phyloP scores from a whole-genome alignment of 2,797 vertebrate genomes.

The Rhabdomys pumilio region DNA sequence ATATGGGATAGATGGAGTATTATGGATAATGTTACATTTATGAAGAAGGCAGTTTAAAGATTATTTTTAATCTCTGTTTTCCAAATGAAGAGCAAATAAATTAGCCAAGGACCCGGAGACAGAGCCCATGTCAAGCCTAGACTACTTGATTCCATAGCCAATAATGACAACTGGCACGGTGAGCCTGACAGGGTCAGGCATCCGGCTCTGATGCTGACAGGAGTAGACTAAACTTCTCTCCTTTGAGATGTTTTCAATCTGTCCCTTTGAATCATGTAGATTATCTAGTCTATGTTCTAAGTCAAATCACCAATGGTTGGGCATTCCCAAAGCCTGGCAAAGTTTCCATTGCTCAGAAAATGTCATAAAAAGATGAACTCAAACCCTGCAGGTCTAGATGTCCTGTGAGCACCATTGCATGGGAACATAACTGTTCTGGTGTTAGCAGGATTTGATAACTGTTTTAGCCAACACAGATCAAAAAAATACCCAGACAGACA shows the following conservation, averaged over 20 bases:
- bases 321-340: constrained; percentile 16
- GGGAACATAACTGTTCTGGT: neutral
- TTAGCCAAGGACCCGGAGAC: neutral
- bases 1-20: neutral
- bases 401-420: neutral
- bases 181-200: too few species aligned
- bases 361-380: constrained; percentile 40
- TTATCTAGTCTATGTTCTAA: neutral
- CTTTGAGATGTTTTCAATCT: neutral
- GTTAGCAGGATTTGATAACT: neutral
- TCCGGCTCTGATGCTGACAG: neutral
- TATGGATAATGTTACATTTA: neutral
- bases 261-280: neutral
- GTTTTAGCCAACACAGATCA: neutral
- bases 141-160: neutral
- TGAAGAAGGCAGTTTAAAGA: constrained; percentile 38
- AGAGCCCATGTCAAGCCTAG: neutral
- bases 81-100: neutral
- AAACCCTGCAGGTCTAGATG: neutral
- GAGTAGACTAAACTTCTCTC: neutral
- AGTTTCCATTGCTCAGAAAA: constrained; percentile 71
- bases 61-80: neutral
- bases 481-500: neutral
- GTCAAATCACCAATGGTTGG: neutral
- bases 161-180: neutral